Base-by-base conservation (phyloP, 1,140 invertebrate genomes). In the Solen grandis region DNA sequence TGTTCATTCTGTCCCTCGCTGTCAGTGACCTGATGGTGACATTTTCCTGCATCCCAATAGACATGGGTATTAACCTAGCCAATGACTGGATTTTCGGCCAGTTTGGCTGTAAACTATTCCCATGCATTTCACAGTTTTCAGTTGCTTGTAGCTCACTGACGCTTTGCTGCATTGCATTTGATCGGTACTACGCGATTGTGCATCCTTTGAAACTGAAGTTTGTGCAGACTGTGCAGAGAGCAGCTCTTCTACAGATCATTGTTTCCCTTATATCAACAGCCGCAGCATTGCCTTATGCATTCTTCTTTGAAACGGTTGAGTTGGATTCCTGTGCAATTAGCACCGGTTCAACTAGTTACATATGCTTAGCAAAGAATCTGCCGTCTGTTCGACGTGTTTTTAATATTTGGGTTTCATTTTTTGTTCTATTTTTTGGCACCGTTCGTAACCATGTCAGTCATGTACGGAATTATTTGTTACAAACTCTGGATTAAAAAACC, bases 231-330 rank as follows among this genome's bases (percentile, higher is more conserved):
- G 72, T 72, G 29, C 68, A 31, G 35, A 94, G 97, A 55, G 97
- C 97, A 95, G 94, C 96, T 72, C 92, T 96, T 52, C 96, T 97
- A 90, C 96, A 98, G 60, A 94, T 95, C 50, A 92, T 96, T 27
- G 97, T 98, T 35, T 98, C 97, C 97, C 92, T 97, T 82, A 95
- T 95, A 38, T 97, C 97, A 0, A 96, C 96, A 5, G 97, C 96
- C 2, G 62, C 84, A 2, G 55, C 59, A 8, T 72, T 85, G 25
- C 87, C 87, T 33, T 82, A 86, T 65, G 74, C 73, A 13, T 73
- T 82, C 25, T 84, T 82, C 69, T 85, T 83, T 35, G 74, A 86
- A 8, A 75, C 82, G 0, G 31, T 77, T 19, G 72, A 82, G 38
- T 55, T 82, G 14, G 25, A 60, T 2, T 50, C 77, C 1, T 78